These are phyloP conservation scores for Oxystoma pomonae DNA, from an alignment of 2,888 invertebrate species.

Conservation along the genomic window DNA sequence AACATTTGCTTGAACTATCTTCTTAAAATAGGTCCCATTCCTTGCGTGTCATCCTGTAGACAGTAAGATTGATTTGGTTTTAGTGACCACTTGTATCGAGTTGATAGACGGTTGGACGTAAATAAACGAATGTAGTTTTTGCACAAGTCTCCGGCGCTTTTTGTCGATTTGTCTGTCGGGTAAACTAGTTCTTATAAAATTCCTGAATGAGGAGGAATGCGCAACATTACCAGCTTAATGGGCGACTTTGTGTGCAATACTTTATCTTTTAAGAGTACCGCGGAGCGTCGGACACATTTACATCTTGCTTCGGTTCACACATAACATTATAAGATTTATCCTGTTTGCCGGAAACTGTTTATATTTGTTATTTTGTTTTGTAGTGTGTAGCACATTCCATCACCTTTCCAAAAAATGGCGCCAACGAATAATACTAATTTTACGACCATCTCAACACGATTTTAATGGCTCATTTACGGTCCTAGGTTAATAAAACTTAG, in stretches of 20 bases:
- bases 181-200: slow-evolving; percentile 37
- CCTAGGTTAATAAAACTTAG: no score
- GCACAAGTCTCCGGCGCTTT: slow-evolving; percentile 16
- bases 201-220: slow-evolving; percentile 40
- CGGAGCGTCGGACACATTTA: slow-evolving; percentile 34
- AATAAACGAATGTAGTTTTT: slow-evolving; percentile 26
- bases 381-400: no score
- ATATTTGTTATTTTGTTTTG: not conserved
- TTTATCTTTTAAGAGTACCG: slow-evolving; percentile 38
- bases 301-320: slow-evolving; percentile 38
- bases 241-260: slow-evolving; percentile 37
- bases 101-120: slow-evolving; percentile 11
- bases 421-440: no score
- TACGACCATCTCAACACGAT: no score
- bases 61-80: not conserved
- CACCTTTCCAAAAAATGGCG: no score
- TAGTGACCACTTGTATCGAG: not conserved
- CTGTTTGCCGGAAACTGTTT: not conserved
- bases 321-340: slow-evolving; percentile 32
- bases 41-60: no score
- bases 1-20: no score
- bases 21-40: no score
- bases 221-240: slow-evolving; percentile 35
- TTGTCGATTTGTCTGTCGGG: not conserved
- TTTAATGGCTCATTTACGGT: no score